Evolutionary conservation across 2,888 invertebrate genomes (phyloP), one percentile per base, ranked within the genome.

Genomic region (Drosophila falleni): DNA sequence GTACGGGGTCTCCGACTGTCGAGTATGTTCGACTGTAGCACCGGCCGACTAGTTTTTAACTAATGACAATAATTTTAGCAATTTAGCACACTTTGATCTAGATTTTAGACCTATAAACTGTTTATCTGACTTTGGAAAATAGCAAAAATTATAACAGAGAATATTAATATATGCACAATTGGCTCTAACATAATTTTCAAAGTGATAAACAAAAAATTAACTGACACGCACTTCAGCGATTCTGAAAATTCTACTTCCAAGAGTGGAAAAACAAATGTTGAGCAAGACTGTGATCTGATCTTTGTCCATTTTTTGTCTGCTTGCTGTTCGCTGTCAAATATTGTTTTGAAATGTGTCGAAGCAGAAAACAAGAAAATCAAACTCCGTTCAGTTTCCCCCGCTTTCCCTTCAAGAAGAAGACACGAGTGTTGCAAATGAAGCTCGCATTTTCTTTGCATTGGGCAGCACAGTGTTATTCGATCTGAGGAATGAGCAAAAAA

Each of bases 321-420:
- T 10, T 4, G n/a, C 11, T 16, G 23, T 29, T 29, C 47, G 37
- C 39, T 19, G 29, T 15, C 49, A 26, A 15, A 50, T 41, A 39
- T 42, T n/a, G 41, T 60, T 60, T 33, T 31, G 49, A 19, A n/a
- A 41, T 31, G 16, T 23, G 16, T 41, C 19, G 19, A 37, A 61
- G 11, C 10, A 16, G 33, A 15, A 41, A 51, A 29, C 26, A 23
- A 50, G 33, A 65, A 56, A 75, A 75, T 78, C 69, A 72, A 80
- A 79, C 68, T 66, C 67, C 79, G 65, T 69, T 76, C 71, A 71
- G 65, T 79, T 31, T 11, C 5, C 16, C 15, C 41, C 33, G 26
- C 15, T 8, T 15, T 11, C 3, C 11, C 26, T 10, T 10, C 26
- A 15, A 10, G 10, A 5, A 46, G 9, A n/a, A n/a, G 5, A n/a